Conservation (phyloP, 2,113 vertebrate genomes). For the Theristicus caerulescens region DNA sequence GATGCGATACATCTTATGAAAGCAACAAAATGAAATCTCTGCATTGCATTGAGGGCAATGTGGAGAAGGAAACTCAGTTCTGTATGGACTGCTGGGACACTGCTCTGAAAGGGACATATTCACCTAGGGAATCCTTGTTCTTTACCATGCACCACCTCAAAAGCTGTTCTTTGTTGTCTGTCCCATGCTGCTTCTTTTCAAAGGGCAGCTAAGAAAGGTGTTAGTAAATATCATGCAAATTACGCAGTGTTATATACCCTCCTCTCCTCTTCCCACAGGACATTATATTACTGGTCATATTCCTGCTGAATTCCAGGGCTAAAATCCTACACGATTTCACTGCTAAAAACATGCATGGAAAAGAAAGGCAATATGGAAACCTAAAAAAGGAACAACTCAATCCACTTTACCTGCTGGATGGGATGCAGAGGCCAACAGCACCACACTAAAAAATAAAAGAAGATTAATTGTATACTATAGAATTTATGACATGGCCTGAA, state of each 20-base stretch:
- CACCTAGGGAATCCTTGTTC: not conserved
- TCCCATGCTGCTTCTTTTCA: not conserved
- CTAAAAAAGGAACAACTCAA: not conserved
- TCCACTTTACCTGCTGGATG: slow-evolving; percentile 75
- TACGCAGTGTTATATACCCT: not conserved
- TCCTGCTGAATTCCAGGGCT: not conserved
- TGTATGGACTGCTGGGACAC: not conserved
- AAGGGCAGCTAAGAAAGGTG: not conserved
- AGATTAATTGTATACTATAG: not conserved
- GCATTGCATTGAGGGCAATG: not conserved
- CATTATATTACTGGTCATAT: not conserved
- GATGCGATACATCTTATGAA: not conserved
- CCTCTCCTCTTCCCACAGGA: not conserved
- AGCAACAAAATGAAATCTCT: not conserved
- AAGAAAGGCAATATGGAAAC: not conserved
- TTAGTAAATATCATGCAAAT: not conserved
- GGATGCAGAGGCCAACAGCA: slow-evolving; percentile 72
- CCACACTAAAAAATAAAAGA: slow-evolving; percentile 56
- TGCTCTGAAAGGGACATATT: not conserved
- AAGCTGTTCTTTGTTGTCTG: not conserved
- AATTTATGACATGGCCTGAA: not conserved
- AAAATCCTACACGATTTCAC: not conserved
- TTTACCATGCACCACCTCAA: not conserved
- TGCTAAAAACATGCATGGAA: not conserved
- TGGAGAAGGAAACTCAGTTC: not conserved